A percentile compares a stretch with the other conserved stretches of the same genome.
These are phyloP conservation scores for Synergus itoensis DNA, from an alignment of 2,888 invertebrate genomes.

Conservation along the genomic window DNA sequence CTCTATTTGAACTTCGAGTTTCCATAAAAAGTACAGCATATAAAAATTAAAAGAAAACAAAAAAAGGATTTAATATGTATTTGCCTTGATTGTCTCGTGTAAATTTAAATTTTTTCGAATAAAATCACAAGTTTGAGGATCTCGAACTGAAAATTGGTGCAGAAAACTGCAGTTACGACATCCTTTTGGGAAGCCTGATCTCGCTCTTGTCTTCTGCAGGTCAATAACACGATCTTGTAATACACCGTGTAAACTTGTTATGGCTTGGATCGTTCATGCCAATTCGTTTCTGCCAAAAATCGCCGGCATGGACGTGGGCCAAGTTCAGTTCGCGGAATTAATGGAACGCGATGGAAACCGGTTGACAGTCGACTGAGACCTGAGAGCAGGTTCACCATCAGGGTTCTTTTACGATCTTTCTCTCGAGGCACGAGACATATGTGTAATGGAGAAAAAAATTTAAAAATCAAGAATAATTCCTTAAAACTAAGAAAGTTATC, in stretches of 20 bases:
- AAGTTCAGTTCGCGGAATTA: conserved; percentile 57
- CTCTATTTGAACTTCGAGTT: background rate
- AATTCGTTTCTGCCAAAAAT: conserved; percentile 42
- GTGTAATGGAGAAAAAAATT: background rate
- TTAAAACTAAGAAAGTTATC: background rate
- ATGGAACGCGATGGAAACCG: conserved; percentile 61
- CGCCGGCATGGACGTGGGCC: conserved; percentile 33
- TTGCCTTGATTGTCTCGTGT: too few relatives aligned
- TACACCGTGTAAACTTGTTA: conserved; percentile 41
- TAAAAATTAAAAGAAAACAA: background rate
- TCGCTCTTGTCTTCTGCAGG: conserved; percentile 26
- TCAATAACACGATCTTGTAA: conserved; percentile 40
- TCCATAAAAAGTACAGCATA: background rate
- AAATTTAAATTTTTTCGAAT: background rate
- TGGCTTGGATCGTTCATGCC: conserved; percentile 35
- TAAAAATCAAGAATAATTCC: background rate
- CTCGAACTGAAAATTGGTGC: background rate
- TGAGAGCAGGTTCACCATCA: conserved; percentile 36
- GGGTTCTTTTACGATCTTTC: conserved; percentile 28
- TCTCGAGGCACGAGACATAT: conserved; percentile 14
- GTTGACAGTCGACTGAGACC: conserved; percentile 51
- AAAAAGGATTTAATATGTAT: too few relatives aligned
- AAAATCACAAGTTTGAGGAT: background rate
- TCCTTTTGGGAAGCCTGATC: conserved; percentile 15
- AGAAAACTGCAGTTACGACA: conserved; percentile 32